Conservation (phyloP, 1,140 invertebrate genomes). For the silkworm (Bombyx mori) region ASM3026992v2 NC_085116.1:1514001-1514500, state of each 20-base stretch:
- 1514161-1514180: conserved; percentile 9
- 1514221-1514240: conserved; percentile 7
- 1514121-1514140: too few species aligned
- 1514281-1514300: conserved; percentile 36
- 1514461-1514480: conserved; percentile 7
- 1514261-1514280: conserved; percentile 32
- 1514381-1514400: conserved; percentile 77
- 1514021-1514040: not conserved
- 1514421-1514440: conserved; percentile 48
- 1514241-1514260: conserved; percentile 29
- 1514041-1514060: conserved; percentile 7
- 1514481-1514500: conserved; percentile 11
- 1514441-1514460: conserved; percentile 28
- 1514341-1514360: conserved; percentile 77
- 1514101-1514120: too few species aligned
- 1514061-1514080: too few species aligned
- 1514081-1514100: too few species aligned
- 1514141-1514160: too few species aligned
- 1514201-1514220: conserved; percentile 1
- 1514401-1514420: conserved; percentile 66
- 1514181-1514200: conserved; percentile 8
- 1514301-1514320: conserved; percentile 59
- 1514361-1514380: conserved; percentile 79
- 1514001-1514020: too few species aligned
- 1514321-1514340: conserved; percentile 80